phyloP scores from a whole-genome alignment of 2,888 invertebrate species.

The Papilio gigon region DNA sequence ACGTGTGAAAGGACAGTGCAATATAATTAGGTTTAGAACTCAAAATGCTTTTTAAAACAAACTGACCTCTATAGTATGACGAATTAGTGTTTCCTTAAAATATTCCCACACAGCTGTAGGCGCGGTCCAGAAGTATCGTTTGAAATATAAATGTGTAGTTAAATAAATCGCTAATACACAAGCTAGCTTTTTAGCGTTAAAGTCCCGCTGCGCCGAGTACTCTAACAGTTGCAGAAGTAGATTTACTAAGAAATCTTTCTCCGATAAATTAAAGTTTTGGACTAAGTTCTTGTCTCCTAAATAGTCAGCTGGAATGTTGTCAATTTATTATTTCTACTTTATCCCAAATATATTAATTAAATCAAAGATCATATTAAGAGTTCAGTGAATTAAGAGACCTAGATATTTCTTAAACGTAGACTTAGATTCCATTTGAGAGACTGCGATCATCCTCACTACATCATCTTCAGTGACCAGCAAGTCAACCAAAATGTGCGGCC shows the following conservation, averaged over 20 bases:
- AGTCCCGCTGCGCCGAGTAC: conserved; percentile 68
- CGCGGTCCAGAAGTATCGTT: conserved; percentile 69
- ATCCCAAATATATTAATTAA: not conserved
- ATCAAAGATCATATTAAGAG: too few species aligned
- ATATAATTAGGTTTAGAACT: not conserved
- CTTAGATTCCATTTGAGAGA: conserved; percentile 51
- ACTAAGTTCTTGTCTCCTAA: conserved; percentile 64
- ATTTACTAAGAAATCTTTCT: conserved; percentile 61
- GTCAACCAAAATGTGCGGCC: conserved; percentile 58
- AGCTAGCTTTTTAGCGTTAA: conserved; percentile 61
- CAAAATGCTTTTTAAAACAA: not conserved
- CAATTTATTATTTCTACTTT: too few species aligned
- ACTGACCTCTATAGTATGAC: conserved; percentile 71
- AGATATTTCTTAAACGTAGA: conserved; percentile 56
- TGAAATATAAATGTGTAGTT: conserved; percentile 65
- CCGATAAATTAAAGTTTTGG: conserved; percentile 58
- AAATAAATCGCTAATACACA: conserved; percentile 67
- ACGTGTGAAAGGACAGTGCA: too few species aligned
- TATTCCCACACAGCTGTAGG: conserved; percentile 65
- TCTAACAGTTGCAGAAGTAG: conserved; percentile 62
- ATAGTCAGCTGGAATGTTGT: conserved; percentile 58
- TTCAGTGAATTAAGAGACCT: conserved; percentile 56
- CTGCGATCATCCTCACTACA: conserved; percentile 63
- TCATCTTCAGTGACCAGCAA: conserved; percentile 62
- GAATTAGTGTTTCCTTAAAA: conserved; percentile 70